These are phyloP conservation scores for Meteorus colon DNA, from an alignment of 2,888 invertebrate species.

Conservation along the genomic window DNA sequence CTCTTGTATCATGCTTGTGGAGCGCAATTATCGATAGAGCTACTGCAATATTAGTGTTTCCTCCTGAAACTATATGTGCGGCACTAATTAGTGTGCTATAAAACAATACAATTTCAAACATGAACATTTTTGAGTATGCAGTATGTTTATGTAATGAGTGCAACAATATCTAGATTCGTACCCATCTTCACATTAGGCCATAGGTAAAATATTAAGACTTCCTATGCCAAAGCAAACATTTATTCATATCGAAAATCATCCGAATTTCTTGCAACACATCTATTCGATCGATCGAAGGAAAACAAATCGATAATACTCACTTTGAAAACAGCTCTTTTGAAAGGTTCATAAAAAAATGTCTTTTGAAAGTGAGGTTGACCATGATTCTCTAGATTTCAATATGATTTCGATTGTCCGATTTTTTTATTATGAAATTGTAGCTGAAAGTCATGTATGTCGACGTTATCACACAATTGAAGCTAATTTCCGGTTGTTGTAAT, in stretches of 20 bases:
- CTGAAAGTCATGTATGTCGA: not conserved
- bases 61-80: not conserved
- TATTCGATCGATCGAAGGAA: not conserved
- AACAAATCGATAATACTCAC: too few relatives aligned
- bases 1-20: not conserved
- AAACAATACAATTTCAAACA: not conserved
- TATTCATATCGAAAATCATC: not conserved
- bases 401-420: too few relatives aligned
- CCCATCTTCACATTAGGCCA: not conserved
- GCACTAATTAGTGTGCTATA: not conserved
- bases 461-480: not conserved
- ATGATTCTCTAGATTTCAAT: too few relatives aligned
- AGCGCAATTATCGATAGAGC: constrained; percentile 2
- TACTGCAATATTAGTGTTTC: not conserved
- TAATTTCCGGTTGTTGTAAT: constrained; percentile 16
- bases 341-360: too few relatives aligned
- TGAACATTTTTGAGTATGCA: not conserved
- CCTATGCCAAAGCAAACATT: too few relatives aligned
- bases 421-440: not conserved
- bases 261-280: not conserved
- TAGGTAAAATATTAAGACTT: too few relatives aligned
- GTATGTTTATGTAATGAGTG: not conserved
- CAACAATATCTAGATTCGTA: not conserved
- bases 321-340: too few relatives aligned
- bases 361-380: too few relatives aligned